These are phyloP conservation scores for Pycnonotus jocosus DNA, from an alignment of 2,113 vertebrate species.

Conservation along the genomic window DNA sequence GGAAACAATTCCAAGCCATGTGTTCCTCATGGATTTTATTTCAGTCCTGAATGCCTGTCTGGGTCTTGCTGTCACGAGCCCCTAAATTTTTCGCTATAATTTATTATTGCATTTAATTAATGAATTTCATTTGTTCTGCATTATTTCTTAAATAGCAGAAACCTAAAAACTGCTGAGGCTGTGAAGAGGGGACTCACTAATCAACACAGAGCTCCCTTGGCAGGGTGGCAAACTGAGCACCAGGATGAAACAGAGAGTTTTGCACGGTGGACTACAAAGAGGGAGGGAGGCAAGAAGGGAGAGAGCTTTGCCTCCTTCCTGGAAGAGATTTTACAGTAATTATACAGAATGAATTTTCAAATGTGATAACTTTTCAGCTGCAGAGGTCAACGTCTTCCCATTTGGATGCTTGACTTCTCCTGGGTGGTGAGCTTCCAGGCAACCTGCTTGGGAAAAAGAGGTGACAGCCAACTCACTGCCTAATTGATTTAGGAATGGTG, in stretches of 20 bases:
- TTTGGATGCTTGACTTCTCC: constrained; percentile 77
- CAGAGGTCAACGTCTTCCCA: constrained; percentile 77
- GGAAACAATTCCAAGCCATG: background rate
- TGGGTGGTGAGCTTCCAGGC: constrained; percentile 73
- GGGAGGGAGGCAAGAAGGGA: background rate
- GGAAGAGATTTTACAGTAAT: constrained; percentile 52
- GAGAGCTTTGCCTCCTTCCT: constrained; percentile 2
- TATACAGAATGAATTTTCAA: constrained; percentile 70
- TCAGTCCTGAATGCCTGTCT: background rate
- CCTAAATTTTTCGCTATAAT: background rate
- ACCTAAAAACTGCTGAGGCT: constrained; percentile 41
- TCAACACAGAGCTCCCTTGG: constrained; percentile 42
- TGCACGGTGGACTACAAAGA: background rate
- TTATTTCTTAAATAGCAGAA: background rate
- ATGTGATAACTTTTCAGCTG: constrained; percentile 72
- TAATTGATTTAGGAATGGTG: constrained; percentile 87
- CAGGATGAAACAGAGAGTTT: constrained; percentile 14
- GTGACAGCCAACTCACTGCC: constrained; percentile 80
- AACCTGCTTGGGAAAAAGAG: constrained; percentile 77
- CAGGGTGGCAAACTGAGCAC: background rate
- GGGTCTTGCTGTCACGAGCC: background rate
- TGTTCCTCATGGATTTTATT: background rate
- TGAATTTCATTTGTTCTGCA: background rate
- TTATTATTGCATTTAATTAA: background rate
- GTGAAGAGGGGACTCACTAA: constrained; percentile 45